Base-by-base conservation (phyloP, 2,113 vertebrate species). In the Aphelocoma coerulescens region DNA sequence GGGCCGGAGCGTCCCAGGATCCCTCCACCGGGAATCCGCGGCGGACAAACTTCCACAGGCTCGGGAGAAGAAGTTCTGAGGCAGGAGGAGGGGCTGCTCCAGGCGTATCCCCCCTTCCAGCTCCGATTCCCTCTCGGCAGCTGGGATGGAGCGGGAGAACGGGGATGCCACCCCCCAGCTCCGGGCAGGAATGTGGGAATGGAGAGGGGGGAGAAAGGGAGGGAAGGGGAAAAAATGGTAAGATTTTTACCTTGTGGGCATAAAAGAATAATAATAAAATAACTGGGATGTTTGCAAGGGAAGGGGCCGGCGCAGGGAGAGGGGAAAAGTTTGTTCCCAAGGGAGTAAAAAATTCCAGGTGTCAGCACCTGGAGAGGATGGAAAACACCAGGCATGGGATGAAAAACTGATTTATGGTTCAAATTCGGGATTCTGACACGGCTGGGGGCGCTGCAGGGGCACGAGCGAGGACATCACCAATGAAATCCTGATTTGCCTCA, bases 71-170 rank as follows among this genome's bases (percentile, higher is more conserved):
- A 41, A 97, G 66, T 91, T 85, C 3, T 7, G 86, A 35, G 66
- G 90, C 41, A 48, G 97, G 93, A 96, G 95, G 97, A 97, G 96
- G 94, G 63, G 89, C 91, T 6, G 86, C 83, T 83, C 46, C 2
- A 0, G 93, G 88, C 71, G 75, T 30, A 16, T 7, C 48, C 33
- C 71, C 71, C 43, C 14, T 35, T 21, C 51, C 54, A 32, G 19
- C 61, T 57, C 72, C 28, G 0, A 23, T 37, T 86, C 85, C 77
- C 79, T 46, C 52, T 44, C 2, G 2, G 69, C 87, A 74, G 88
- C 92, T 75, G 91, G 85, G 81, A 91, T 4, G 11, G 23, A 28
- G 51, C 16, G 2, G 26, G 28, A 72, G 71, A 67, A 71, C 33
- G 23, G 49, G n/a, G 35, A 75, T 78, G 46, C 20, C 54, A 76